Evolutionary conservation across 2,888 invertebrate species (phyloP).

Genomic region (Hyposoter didymator): DNA sequence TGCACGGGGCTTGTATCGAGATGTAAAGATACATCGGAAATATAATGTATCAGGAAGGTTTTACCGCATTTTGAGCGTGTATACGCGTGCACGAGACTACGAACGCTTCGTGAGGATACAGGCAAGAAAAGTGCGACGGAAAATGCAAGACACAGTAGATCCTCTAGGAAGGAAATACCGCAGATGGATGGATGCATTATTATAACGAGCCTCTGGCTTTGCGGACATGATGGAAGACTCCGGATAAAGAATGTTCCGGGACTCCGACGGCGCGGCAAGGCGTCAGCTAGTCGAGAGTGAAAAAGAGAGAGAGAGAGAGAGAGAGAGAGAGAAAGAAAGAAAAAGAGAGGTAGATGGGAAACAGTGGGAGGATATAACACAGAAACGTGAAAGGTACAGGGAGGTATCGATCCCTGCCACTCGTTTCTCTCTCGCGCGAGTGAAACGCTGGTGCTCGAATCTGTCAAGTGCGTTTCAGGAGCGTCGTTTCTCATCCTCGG

Average conservation of each 20-base stretch:
- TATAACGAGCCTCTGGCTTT: constrained; percentile 67
- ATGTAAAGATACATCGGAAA: constrained; percentile 9
- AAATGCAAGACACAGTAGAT: constrained; percentile 31
- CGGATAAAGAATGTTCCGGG: constrained; percentile 67
- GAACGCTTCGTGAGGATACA: constrained; percentile 9
- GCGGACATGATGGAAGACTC: constrained; percentile 66
- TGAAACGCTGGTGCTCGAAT: constrained; percentile 66
- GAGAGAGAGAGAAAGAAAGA: not conserved
- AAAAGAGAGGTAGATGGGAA: constrained; percentile 13
- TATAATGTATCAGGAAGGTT: constrained; percentile 21
- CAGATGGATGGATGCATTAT: constrained; percentile 69
- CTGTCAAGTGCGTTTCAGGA: constrained; percentile 67
- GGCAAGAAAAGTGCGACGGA: constrained; percentile 40
- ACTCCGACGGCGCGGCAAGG: constrained; percentile 55
- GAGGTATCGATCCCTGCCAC: constrained; percentile 66
- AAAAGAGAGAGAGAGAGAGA: constrained; percentile 32
- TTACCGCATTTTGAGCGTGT: constrained; percentile 12
- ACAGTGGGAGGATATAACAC: constrained; percentile 33
- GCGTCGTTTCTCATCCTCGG: constrained; percentile 67
- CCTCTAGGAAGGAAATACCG: constrained; percentile 61
- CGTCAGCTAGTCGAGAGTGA: constrained; percentile 60
- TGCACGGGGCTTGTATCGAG: constrained; percentile 34
- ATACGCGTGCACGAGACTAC: constrained; percentile 23
- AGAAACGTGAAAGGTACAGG: constrained; percentile 56
- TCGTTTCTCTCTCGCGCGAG: constrained; percentile 61